Base-by-base conservation (phyloP, 1,140 invertebrate species). In the Arion vulgaris region DNA sequence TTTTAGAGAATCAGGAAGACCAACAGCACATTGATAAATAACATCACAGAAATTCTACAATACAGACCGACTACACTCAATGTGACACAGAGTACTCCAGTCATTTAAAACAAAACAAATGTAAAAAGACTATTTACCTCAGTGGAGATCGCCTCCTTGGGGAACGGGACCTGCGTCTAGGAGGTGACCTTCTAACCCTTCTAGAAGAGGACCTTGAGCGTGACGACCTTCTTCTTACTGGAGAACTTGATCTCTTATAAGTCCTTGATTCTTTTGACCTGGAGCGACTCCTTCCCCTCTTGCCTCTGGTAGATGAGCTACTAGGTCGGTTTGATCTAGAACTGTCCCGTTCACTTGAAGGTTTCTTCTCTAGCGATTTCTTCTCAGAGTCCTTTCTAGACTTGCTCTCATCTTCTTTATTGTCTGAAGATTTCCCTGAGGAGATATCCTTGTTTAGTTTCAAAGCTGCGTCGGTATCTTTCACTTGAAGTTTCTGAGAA, bases 171-270 rank as follows among this genome's bases (percentile, higher is more conserved):
- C 62, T 53, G 19, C 62, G 77, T 28, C 78, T 57, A 11, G 73
- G 57, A 68, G 83, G 80, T 32, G 53, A 51, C 26, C 77, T 80
- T n/a, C 79, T 34, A 66, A 28, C 32, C 5, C 72, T 76, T 36
- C 77, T 84, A 34, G 71, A 57, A 26, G 81, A 76, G 28, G 83
- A 83, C 51, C 83, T 68, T 57, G 86, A 81, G 23, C 81, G 83
- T 45, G 84, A n/a, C n/a, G n/a, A 86, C 23, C 71, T 75, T 2
- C 79, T 74, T 73, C 80, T 83, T n/a, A 72, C 83, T 39, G 84
- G 83, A 28, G 87, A 85, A 34, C 79, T 80, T 51, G 83, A 84
- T 28, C 28, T 23, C 36, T 36, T 82, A 13, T 38, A 36, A 68
- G 23, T 11, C 39, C 53, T 62, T 49, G 71, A 1, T 0, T 80